Evolutionary conservation across 2,888 invertebrate genomes (phyloP).

Genomic region (Platycheirus albimanus): DNA sequence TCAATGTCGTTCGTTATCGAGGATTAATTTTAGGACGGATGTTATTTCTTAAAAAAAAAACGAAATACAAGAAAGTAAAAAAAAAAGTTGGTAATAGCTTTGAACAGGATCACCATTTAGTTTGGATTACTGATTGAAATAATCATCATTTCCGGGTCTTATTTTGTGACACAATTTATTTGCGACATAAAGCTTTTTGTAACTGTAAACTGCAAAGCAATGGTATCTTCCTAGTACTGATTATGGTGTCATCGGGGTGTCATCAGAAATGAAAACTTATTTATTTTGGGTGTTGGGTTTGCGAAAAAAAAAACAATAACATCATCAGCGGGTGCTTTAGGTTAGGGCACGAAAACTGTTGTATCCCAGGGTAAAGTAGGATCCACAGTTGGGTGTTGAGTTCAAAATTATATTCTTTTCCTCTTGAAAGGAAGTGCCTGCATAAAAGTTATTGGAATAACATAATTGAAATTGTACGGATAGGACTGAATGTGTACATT

Average conservation of each 20-base stretch:
- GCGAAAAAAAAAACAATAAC: too few relatives aligned
- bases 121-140: conserved; percentile 38
- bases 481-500: too few relatives aligned
- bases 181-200: conserved; percentile 1
- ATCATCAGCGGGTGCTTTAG: too few relatives aligned
- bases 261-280: too few relatives aligned
- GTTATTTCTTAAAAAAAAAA: not conserved
- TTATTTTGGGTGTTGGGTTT: too few relatives aligned
- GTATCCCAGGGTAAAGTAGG: too few relatives aligned
- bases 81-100: conserved; percentile 33
- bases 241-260: conserved; percentile 3
- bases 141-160: conserved; percentile 24
- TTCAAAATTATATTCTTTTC: too few relatives aligned
- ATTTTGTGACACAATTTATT: conserved; percentile 30
- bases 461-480: too few relatives aligned
- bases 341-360: too few relatives aligned
- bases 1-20: conserved; percentile 26
- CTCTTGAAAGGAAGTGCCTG: too few relatives aligned
- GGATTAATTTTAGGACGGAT: conserved; percentile 32
- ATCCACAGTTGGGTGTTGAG: too few relatives aligned
- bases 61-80: not conserved
- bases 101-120: conserved; percentile 32
- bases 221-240: not conserved
- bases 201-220: not conserved
- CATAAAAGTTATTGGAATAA: too few relatives aligned